phyloP scores from a whole-genome alignment of 2,113 vertebrate species.

The Ceyx margarethae region DNA sequence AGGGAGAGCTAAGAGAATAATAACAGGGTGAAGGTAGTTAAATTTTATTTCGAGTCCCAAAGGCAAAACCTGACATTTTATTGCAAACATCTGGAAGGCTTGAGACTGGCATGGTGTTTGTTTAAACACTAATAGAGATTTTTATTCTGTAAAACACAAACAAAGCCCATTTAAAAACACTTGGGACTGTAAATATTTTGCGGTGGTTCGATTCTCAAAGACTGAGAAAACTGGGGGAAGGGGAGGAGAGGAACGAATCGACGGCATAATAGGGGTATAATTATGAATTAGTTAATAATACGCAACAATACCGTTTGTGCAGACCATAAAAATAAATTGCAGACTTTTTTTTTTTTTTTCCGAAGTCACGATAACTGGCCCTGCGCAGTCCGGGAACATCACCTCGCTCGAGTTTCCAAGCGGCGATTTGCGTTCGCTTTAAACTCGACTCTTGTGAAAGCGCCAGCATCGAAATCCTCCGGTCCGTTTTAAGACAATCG shows the following conservation, averaged over 20 bases:
- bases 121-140: conserved; percentile 75
- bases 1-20: conserved; percentile 83
- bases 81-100: conserved; percentile 82
- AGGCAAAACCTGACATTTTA: conserved; percentile 83
- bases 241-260: not conserved
- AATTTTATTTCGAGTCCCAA: conserved; percentile 83
- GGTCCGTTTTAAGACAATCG: not conserved
- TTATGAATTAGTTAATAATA: conserved; percentile 49
- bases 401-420: conserved; percentile 11
- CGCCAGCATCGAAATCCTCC: not conserved
- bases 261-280: conserved; percentile 22
- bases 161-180: conserved; percentile 74
- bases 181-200: conserved; percentile 49
- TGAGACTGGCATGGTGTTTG: conserved; percentile 75
- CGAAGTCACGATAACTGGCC: not conserved
- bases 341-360: conserved; percentile 3
- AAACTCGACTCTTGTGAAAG: not conserved
- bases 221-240: not conserved
- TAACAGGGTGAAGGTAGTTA: conserved; percentile 82
- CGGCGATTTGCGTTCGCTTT: not conserved
- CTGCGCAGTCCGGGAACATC: conserved; percentile 14
- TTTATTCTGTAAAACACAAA: conserved; percentile 75
- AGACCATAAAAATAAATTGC: conserved; percentile 55
- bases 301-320: conserved; percentile 35
- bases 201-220: conserved; percentile 39